Evolutionary conservation across 92 coral and sea anemone species (phyloP), one percentile per base, ranked within the genome.

Genomic region (Virgularia gustaviana): DNA sequence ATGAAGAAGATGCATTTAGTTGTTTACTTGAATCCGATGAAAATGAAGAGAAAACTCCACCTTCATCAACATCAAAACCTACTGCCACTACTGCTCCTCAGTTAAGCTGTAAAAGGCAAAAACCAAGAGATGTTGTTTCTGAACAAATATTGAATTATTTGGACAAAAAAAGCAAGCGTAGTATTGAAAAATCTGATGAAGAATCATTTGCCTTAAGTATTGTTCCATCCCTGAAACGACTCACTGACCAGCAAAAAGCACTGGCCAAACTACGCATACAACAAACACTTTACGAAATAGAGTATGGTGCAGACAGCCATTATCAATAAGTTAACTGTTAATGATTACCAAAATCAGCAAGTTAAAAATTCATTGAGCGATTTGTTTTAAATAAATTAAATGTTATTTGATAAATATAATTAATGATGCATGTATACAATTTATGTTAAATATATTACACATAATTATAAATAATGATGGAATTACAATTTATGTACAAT

Each of bases 101-200:
- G 3, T 56, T 37, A 56, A 27, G 27, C 32, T 33, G 62, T 0
- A 56, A 56, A 29, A 56, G 35, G 13, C 16, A 2, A 4, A 56
- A 56, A 56, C 63, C 63, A 56, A 34, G 63, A 56, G 63, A 56
- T 56, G 63, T 6, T 56, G 63, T 56, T 56, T 56, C 63, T 9
- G 36, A 56, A 27, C 63, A 56, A 56, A 56, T 28, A 56, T 19
- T 56, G 2, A 56, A 56, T 56, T 56, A 56, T 56, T 56, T 56
- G 63, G 63, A 28, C 63, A 56, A 56, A 11, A 56, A 56, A 38
- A 56, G 15, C 63, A 56, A 56, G 23, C 2, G 4, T 1, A 28
- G 15, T 56, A 38, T 19, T 56, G 36, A 56, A 56, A 56, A 56
- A 56, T 56, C 63, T 25, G 63, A 56, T 56, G 63, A 56, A 56